Base-by-base conservation (phyloP, 2,888 invertebrate species). In the Gonocerus acuteangulatus region DNA sequence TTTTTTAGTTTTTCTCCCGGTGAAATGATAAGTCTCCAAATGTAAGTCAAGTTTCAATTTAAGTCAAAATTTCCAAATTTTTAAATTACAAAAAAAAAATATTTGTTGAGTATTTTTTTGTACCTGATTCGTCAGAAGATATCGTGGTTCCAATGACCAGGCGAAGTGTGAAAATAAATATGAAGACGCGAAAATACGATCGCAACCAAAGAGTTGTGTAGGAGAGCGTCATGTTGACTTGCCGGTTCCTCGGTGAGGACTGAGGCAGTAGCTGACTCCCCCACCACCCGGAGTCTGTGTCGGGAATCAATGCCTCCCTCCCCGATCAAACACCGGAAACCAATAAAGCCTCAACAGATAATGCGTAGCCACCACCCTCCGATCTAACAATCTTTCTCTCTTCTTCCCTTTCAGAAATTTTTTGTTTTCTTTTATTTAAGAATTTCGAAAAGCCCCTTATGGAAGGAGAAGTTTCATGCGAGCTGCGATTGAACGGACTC, bases 331-430 rank as follows among this genome's bases (percentile, higher is more conserved):
- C 51, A 51, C 18, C 51, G 51, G 51, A 51, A 51, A 51, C 51
- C 51, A 51, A 51, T 51, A 51, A 51, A 51, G 32, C 51, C 51
- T 51, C 51, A 51, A 51, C 51, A 51, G 51, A 51, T 51, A 51
- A 51, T 51, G 51, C 34, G 16, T 19, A 34, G 27, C 27, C 27
- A 27, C 27, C 27, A 27, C 18, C 23, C 42, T 3, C 42, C 16
- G n/a, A n/a, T n/a, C n/a, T n/a, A n/a, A n/a, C n/a, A n/a, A n/a
- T n/a, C n/a, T n/a, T n/a, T n/a, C n/a, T n/a, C n/a, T n/a, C n/a
- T n/a, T n/a, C n/a, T n/a, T n/a, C n/a, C n/a, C n/a, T n/a, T n/a
- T n/a, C n/a, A n/a, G n/a, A n/a, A n/a, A n/a, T n/a, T n/a, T n/a
- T n/a, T n/a, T n/a, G n/a, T n/a, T n/a, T n/a, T n/a, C n/a, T n/a